These are phyloP conservation scores for Phalanger gymnotis DNA, from an alignment of 2,797 vertebrate genomes.

Conservation along the genomic window DNA sequence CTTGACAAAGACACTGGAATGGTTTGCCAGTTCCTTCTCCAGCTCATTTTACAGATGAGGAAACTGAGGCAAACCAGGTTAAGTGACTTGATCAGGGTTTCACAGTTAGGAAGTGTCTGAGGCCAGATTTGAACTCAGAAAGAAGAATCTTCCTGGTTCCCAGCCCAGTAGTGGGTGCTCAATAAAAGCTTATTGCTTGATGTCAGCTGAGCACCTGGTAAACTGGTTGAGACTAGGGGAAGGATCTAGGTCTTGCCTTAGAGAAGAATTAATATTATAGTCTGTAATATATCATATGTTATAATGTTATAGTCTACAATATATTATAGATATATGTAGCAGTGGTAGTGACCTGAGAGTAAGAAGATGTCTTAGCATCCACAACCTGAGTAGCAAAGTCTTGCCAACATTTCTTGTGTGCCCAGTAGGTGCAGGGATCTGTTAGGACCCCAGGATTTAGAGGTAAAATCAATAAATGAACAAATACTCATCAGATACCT, in stretches of 20 bases:
- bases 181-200: not conserved
- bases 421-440: not conserved
- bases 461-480: not conserved
- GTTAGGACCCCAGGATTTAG: not conserved
- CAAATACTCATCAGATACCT: not conserved
- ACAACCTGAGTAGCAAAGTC: not conserved
- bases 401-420: not conserved
- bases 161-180: not conserved
- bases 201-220: not conserved
- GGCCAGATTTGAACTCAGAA: not conserved
- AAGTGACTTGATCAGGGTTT: not conserved
- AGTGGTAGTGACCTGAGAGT: not conserved
- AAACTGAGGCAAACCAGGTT: not conserved
- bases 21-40: not conserved
- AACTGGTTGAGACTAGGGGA: not conserved
- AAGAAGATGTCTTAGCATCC: not conserved
- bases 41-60: not conserved
- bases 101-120: not conserved
- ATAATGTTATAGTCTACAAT: not conserved
- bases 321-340: not conserved
- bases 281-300: not conserved
- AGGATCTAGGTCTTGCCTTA: not conserved
- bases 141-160: not conserved
- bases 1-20: not conserved
- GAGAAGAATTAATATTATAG: not conserved